These are phyloP conservation scores for Planococcus citri DNA, from an alignment of 1,140 invertebrate genomes.

Conservation along the genomic window DNA sequence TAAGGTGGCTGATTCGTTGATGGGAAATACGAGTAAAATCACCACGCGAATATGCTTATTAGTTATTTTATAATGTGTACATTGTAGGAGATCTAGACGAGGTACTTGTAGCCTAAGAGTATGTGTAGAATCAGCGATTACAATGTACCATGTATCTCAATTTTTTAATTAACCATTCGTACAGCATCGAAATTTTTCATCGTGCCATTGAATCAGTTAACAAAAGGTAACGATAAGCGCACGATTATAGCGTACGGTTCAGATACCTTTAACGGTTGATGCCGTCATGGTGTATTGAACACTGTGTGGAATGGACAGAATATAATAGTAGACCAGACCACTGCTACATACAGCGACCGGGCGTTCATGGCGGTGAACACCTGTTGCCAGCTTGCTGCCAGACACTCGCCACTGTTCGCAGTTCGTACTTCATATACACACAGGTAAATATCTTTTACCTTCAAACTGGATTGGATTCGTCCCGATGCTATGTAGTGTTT, in stretches of 20 bases:
- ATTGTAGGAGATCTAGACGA: too few relatives aligned
- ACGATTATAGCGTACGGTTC: conserved; percentile 18
- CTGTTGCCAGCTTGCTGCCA: conserved; percentile 21
- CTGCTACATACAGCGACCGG: not conserved
- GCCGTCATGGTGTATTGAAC: conserved; percentile 18
- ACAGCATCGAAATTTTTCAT: not conserved
- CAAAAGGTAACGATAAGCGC: conserved; percentile 3
- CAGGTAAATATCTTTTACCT: not conserved
- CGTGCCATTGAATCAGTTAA: conserved; percentile 2
- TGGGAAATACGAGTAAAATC: too few relatives aligned
- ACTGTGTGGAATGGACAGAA: conserved; percentile 18
- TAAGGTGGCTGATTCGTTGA: too few relatives aligned
- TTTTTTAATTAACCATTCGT: not conserved
- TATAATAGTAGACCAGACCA: conserved; percentile 22
- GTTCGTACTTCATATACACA: conserved; percentile 16
- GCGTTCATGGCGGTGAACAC: conserved; percentile 11
- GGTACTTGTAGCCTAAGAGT: too few relatives aligned
- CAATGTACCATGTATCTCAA: too few relatives aligned
- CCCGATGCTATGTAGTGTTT: not conserved
- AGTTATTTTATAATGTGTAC: too few relatives aligned
- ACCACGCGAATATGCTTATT: too few relatives aligned
- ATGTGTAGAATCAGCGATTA: too few relatives aligned
- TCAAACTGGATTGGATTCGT: conserved; percentile 2
- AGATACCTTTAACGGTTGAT: conserved; percentile 19
- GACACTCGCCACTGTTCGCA: conserved; percentile 17